Evolutionary conservation across 2,113 vertebrate genomes (phyloP), one percentile per base, ranked within the genome.

Genomic region (Cavia aperea): DNA sequence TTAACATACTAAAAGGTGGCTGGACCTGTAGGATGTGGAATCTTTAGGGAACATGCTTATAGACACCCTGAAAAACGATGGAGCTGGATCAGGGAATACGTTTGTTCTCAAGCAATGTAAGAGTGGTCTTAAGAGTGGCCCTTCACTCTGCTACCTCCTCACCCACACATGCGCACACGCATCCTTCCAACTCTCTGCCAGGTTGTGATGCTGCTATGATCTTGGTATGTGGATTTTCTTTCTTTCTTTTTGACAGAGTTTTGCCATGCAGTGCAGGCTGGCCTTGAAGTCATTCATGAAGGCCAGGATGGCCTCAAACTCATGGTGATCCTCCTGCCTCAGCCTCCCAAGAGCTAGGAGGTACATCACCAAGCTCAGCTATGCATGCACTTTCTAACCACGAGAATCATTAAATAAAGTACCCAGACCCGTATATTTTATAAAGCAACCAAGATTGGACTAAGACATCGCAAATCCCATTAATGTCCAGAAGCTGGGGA

Each of bases 401-500:
- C 4, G 1, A 54, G 66, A 88, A 63, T 24, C 14, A 7, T 43
- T n/a, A 63, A 81, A 88, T 82, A 43, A 83, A 75, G n/a, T 58
- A 56, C 86, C 46, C 6, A 66, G 49, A 1, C 79, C 63, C 23
- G 65, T 4, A 29, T 88, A 77, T 77, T 75, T 39, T 77, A 58
- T 75, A 24, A 49, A 77, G 31, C 70, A 62, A 88, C 39, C n/a
- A 23, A 26, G 43, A 81, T 62, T 33, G n/a, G 24, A 93, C 24
- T 54, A 82, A 49, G 7, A 24, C 49, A 65, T 65, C 23, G 88
- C 33, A 84, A 91, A 86, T 88, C 36, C 89, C 51, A 63, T 54
- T 90, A 78, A 94, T 46, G 56, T 82, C 63, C 60, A 65, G 62
- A 89, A 93, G 81, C 31, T 18, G 75, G 66, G 65, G 36, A 77